Base-by-base conservation (phyloP, 2,113 vertebrate genomes). In the Petromus typicus region DNA sequence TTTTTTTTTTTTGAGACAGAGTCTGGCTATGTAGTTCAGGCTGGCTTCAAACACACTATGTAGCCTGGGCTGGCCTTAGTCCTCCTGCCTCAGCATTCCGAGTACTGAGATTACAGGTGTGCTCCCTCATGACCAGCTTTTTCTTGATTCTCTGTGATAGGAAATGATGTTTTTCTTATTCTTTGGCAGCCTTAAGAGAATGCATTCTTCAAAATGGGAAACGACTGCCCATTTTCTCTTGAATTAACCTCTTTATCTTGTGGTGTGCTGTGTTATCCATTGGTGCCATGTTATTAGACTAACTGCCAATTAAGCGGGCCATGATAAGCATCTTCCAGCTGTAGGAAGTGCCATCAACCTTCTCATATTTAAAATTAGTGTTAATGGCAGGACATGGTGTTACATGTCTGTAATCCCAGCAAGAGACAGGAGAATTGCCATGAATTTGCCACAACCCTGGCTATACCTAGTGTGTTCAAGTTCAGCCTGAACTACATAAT, bases 161-260 rank as follows among this genome's bases (percentile, higher is more conserved):
- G 30, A 95, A 73, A 45, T 76, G 12, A 37, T 66, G 30, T 76
- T 95, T 89, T 56, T 45, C 82, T 83, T 48, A 86, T 83, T 86
- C 16, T 40, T 93, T 87, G 61, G 43, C 43, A 91, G 45, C 81
- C 27, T 95, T 86, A 90, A 61, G 61, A 67, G 23, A 90, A 67
- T 51, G 0, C 43, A 34, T 63, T 86, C 59, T 97, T 88, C 82
- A 64, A 32, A 75, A 2, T 87, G 32, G 20, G 17, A 90, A 79
- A 48, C 75, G 8, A 88, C 16, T 88, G 54, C 34, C 91, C 5
- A 84, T 27, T 95, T 95, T 90, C 69, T 93, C 71, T 91, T 86
- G 57, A 93, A 93, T 27, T 63, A 86, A 37, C 34, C 63, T 82
- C n/a, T 83, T 79, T 63, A 16, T n/a, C 40, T 17, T 91, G 56